Percentiles rank a stretch among this genome's conserved stretches.
Evolutionary conservation across 2,113 vertebrate genomes (phyloP).

Genomic region (Halcyon senegalensis): DNA sequence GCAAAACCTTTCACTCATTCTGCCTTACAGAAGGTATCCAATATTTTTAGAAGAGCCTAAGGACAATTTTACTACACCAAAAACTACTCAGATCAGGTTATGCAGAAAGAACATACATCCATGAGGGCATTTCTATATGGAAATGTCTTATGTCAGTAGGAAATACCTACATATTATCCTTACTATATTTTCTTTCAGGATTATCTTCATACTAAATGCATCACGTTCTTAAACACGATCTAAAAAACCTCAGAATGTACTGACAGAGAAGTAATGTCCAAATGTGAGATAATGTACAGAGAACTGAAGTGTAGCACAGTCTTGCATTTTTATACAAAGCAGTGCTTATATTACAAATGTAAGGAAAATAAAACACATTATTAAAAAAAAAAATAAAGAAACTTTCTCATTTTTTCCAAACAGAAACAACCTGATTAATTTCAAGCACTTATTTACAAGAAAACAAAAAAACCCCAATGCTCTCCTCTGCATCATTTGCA

Average conservation of each 20-base stretch:
- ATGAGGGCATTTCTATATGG: not conserved
- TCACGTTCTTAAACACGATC: not conserved
- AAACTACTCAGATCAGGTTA: not conserved
- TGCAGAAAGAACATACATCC: not conserved
- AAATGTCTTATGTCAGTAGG: not conserved
- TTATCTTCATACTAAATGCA: not conserved
- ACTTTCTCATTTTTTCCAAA: not conserved
- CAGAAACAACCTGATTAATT: not conserved
- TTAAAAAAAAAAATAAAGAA: not conserved
- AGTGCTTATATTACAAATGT: not conserved
- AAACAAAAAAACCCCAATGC: not conserved
- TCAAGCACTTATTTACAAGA: not conserved
- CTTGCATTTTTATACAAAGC: not conserved
- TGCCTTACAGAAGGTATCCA: not conserved
- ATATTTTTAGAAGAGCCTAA: not conserved
- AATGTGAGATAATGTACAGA: accelerated
- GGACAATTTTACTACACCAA: not conserved
- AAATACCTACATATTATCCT: not conserved
- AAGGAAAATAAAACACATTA: not conserved
- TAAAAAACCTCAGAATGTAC: not conserved
- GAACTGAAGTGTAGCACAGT: not conserved
- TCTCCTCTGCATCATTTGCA: not conserved
- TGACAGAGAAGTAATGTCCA: not conserved
- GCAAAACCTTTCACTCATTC: not conserved
- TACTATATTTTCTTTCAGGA: not conserved